Evolutionary conservation across 2,888 invertebrate species (phyloP), one percentile per base, ranked within the genome.

Genomic region (Drosophila picticornis): DNA sequence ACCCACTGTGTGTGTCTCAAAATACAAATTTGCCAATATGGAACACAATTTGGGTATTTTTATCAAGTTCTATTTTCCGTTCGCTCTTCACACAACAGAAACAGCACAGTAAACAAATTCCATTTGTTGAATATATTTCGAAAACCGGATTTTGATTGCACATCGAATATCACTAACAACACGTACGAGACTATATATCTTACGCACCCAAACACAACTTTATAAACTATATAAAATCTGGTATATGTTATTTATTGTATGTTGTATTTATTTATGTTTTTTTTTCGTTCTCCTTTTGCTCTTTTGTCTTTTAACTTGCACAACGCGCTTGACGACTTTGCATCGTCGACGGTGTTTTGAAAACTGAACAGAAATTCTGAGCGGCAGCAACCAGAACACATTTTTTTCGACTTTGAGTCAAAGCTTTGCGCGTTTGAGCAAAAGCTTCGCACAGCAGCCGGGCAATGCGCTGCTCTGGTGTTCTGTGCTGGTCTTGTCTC

Each of bases 361-460:
- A 74, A 89, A 84, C 84, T 84, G 70, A 84, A 81, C 75, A 55
- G 52, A 75, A 80, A 77, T 74, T 81, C 81, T 70, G 64, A 85
- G 86, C 78, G 67, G 32, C 81, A 75, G 74, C 71, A 50, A 56
- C 50, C 67, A 69, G 82, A 76, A 65, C 72, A 51, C n/a, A 7
- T 1, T 38, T 36, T 25, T 34, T 25, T 63, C 36, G 46, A 32
- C 27, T 58, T 75, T 72, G 85, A 88, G 85, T 84, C 57, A 83
- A 85, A 85, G 90, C 90, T 85, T 31, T 11, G n/a, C 1, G 19
- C 13, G 22, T 16, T 57, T 68, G 78, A 79, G 80, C 46, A 51
- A 80, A 81, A 83, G 84, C 84, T 76, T 10, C 10, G 25, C 69
- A 48, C 87, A 89, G 90, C 87, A 84, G 88, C 88, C 88, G 62